These are phyloP conservation scores for Scotopteryx bipunctaria DNA, from an alignment of 2,888 invertebrate species.

Conservation along the genomic window DNA sequence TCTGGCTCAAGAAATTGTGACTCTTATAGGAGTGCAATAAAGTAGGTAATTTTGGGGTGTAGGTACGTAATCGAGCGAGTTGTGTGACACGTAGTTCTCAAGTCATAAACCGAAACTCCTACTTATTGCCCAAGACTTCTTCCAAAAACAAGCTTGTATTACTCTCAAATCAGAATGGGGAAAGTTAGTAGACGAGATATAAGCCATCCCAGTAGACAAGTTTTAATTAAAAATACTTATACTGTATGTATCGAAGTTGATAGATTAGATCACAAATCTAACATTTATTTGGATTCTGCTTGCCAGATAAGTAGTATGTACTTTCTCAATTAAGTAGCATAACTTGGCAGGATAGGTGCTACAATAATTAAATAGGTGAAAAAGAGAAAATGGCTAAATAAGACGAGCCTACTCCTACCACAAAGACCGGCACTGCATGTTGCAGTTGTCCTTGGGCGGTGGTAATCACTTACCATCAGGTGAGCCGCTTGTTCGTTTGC, in stretches of 20 bases:
- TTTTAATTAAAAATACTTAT: conserved; percentile 22
- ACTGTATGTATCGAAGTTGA: too few relatives aligned
- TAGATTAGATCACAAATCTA: too few relatives aligned
- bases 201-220: conserved; percentile 11
- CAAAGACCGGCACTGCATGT: too few relatives aligned
- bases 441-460: too few relatives aligned
- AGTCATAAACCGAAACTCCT: conserved; percentile 37
- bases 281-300: too few relatives aligned
- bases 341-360: too few relatives aligned
- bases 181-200: conserved; percentile 24
- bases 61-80: conserved; percentile 34
- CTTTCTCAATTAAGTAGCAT: too few relatives aligned
- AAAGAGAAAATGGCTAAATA: too few relatives aligned
- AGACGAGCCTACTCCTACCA: too few relatives aligned
- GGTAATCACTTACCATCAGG: too few relatives aligned
- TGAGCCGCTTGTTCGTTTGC: too few relatives aligned
- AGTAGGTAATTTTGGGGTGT: conserved; percentile 26
- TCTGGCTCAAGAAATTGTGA: neutral
- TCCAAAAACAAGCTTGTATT: conserved; percentile 33
- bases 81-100: conserved; percentile 38
- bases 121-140: conserved; percentile 32
- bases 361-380: too few relatives aligned
- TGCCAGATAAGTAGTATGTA: conserved; percentile 1
- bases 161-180: conserved; percentile 25
- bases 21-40: conserved; percentile 13